A percentile compares a stretch with the other conserved stretches of the same genome.
Conservation (phyloP, 1,140 invertebrate species). For the Bursaphelenchus mucronatus region DNA sequence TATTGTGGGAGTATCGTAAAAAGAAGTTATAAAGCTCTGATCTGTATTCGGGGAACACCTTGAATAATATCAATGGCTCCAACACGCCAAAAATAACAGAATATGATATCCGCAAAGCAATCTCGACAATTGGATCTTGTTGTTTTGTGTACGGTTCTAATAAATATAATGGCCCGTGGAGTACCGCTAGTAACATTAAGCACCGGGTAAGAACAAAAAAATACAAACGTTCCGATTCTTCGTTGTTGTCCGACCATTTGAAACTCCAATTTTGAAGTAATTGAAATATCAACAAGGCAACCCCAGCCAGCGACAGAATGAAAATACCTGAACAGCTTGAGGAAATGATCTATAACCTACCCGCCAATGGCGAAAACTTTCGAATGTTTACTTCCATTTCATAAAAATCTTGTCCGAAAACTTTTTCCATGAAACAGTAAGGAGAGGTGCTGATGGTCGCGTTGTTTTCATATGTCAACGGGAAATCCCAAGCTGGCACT, state of each 20-base stretch:
- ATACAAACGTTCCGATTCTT: constrained; percentile 24
- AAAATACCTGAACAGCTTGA: constrained; percentile 21
- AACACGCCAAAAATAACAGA: constrained; percentile 17
- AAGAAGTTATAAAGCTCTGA: constrained; percentile 1
- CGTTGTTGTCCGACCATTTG: constrained; percentile 42
- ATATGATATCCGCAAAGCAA: constrained; percentile 8
- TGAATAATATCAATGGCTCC: constrained; percentile 23
- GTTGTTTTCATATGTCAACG: constrained; percentile 23
- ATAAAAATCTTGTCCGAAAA: constrained; percentile 30
- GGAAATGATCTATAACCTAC: not conserved
- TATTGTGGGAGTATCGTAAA: constrained; percentile 23
- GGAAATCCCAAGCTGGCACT: constrained; percentile 23
- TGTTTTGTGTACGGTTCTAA: constrained; percentile 2
- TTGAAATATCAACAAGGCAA: constrained; percentile 25
- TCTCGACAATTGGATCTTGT: constrained; percentile 1
- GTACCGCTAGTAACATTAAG: not conserved
- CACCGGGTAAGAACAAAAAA: constrained; percentile 17
- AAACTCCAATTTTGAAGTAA: constrained; percentile 35
- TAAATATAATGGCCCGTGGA: constrained; percentile 13
- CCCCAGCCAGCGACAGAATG: constrained; percentile 11
- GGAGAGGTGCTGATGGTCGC: constrained; percentile 31
- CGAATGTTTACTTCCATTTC: constrained; percentile 25
- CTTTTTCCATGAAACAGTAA: constrained; percentile 29
- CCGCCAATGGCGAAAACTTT: constrained; percentile 19
- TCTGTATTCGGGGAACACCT: constrained; percentile 11